Percentiles rank a stretch among this genome's conserved stretches.
Evolutionary conservation across 2,113 vertebrate species (phyloP).

Genomic region (Barbus barbus): DNA sequence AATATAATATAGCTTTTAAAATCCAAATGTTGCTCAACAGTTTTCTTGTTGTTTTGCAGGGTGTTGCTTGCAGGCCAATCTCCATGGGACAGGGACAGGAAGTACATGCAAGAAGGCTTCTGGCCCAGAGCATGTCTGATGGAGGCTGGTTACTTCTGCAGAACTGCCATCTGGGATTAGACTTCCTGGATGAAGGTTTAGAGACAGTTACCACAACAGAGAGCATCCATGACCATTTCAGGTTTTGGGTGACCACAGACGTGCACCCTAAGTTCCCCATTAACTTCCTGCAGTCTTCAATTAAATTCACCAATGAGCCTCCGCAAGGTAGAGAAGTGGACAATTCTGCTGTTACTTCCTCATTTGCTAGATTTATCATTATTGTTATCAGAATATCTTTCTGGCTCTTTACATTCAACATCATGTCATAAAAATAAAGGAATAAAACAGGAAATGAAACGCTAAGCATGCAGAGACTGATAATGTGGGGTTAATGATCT

Average conservation of each 20-base stretch:
- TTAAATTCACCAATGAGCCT: constrained; percentile 87
- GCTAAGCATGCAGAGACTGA: background rate
- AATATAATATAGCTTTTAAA: background rate
- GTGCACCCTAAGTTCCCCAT: constrained; percentile 81
- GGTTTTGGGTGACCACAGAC: constrained; percentile 85
- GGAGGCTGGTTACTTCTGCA: constrained; percentile 87
- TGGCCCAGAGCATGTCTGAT: constrained; percentile 78
- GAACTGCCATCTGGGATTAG: constrained; percentile 85
- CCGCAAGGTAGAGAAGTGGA: constrained; percentile 75
- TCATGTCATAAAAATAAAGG: background rate
- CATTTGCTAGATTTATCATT: background rate
- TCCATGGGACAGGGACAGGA: constrained; percentile 90
- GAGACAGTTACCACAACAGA: constrained; percentile 72
- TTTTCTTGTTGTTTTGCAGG: constrained; percentile 61
- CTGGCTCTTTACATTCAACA: background rate
- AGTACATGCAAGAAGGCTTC: constrained; percentile 78
- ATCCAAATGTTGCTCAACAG: background rate
- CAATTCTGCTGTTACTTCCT: background rate
- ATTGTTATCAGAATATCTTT: background rate
- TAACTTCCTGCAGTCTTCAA: constrained; percentile 81
- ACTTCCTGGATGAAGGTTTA: constrained; percentile 82
- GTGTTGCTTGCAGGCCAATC: constrained; percentile 74
- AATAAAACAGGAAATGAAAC: background rate
- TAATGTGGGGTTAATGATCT: background rate
- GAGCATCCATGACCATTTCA: constrained; percentile 68